A percentile compares a stretch with the other conserved stretches of the same genome.
Evolutionary conservation across 2,113 vertebrate species (phyloP).

Genomic region (Todiramphus saurophagus): DNA sequence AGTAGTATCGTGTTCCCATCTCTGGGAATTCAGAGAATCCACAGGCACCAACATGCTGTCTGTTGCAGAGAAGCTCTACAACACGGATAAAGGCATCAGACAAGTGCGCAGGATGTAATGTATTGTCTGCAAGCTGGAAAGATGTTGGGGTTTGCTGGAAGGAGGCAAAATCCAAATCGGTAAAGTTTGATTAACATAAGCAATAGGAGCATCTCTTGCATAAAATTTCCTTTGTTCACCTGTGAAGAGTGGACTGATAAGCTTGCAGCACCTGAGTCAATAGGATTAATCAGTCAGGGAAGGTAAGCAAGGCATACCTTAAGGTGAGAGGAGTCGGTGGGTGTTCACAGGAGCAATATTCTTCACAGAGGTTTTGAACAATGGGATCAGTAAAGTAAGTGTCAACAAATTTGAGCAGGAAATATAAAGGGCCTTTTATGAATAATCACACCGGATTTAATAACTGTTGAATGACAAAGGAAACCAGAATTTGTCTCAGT

Average conservation of each 20-base stretch:
- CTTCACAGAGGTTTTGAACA: background rate
- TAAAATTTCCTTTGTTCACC: conserved; percentile 41
- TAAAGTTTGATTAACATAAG: conserved; percentile 18
- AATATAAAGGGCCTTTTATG: background rate
- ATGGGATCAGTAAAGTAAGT: background rate
- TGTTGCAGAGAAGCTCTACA: background rate
- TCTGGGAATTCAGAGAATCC: conserved; percentile 46
- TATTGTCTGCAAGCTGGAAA: conserved; percentile 11
- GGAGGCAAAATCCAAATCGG: background rate
- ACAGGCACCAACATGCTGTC: background rate
- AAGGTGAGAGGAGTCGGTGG: background rate
- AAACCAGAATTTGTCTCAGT: background rate
- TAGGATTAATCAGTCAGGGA: background rate
- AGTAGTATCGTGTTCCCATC: conserved; percentile 72
- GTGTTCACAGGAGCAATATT: background rate
- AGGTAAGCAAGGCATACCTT: background rate
- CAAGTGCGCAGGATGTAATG: background rate
- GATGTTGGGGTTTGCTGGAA: background rate
- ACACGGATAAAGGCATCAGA: conserved; percentile 25
- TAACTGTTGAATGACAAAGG: background rate
- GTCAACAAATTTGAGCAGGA: background rate
- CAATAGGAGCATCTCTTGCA: background rate
- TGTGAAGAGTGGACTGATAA: background rate
- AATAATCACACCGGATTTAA: background rate
- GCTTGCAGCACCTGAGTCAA: conserved; percentile 14